Evolutionary conservation across 2,888 invertebrate genomes (phyloP).

Genomic region (Heliconius hortense): DNA sequence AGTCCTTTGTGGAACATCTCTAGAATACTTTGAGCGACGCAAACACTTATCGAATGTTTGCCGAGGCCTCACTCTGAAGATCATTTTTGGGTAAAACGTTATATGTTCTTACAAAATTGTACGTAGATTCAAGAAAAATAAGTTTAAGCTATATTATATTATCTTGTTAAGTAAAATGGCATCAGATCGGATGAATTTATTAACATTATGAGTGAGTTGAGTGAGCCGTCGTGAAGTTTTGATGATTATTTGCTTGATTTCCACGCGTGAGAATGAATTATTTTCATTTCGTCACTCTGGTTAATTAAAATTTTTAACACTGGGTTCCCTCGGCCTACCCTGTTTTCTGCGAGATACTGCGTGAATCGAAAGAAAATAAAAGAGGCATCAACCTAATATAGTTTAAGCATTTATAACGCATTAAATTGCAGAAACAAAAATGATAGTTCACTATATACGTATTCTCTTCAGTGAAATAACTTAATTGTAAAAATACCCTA

Average conservation of each 20-base stretch:
- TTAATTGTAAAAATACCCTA: too few species aligned
- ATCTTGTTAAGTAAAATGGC: not conserved
- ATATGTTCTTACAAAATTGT: conserved; percentile 22
- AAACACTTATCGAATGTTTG: conserved; percentile 43
- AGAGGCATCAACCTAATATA: too few species aligned
- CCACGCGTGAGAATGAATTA: not conserved
- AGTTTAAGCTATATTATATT: not conserved
- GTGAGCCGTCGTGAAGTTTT: not conserved
- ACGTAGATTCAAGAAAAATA: not conserved
- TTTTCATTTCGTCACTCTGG: not conserved
- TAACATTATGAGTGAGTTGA: not conserved
- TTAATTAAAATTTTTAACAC: rapidly evolving
- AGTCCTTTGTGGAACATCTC: conserved; percentile 42
- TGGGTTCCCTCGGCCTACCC: too few species aligned
- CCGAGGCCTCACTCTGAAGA: conserved; percentile 39
- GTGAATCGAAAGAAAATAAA: too few species aligned
- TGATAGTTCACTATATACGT: too few species aligned
- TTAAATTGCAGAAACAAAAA: too few species aligned
- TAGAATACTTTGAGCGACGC: conserved; percentile 42
- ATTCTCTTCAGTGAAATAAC: too few species aligned
- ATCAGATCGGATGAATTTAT: not conserved
- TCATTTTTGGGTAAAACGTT: conserved; percentile 28
- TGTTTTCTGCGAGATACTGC: too few species aligned
- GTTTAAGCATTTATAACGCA: too few species aligned
- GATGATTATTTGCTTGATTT: not conserved